Conservation (phyloP, 2,113 vertebrate species). For the Dipodomys merriami region DNA sequence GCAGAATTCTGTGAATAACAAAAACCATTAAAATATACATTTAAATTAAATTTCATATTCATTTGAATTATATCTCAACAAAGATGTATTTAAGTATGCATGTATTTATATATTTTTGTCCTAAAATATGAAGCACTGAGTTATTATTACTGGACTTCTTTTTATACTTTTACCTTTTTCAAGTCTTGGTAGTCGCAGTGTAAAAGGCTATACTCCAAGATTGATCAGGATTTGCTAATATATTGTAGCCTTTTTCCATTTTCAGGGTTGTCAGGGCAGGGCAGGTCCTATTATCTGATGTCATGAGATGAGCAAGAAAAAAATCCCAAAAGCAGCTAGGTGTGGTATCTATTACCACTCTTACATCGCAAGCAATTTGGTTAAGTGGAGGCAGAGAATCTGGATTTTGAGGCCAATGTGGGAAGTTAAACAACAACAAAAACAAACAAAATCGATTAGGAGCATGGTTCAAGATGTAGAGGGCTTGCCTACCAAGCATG, state of each 20-base stretch:
- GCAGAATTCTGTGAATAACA: not conserved
- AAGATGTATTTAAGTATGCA: not conserved
- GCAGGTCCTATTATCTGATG: not conserved
- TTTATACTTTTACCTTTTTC: not conserved
- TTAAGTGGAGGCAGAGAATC: too few relatives aligned
- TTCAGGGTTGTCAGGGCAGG: conserved; percentile 6
- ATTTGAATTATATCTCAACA: conserved; percentile 11
- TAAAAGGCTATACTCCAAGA: not conserved
- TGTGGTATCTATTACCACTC: too few relatives aligned
- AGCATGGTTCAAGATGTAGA: too few relatives aligned
- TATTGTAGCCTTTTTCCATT: not conserved
- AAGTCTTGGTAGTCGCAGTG: not conserved
- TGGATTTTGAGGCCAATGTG: too few relatives aligned
- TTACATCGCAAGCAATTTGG: too few relatives aligned
- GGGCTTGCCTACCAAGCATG: too few relatives aligned
- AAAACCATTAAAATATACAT: not conserved
- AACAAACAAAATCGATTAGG: too few relatives aligned
- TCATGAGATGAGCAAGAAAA: conserved; percentile 35
- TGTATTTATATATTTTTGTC: not conserved
- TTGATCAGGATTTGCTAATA: not conserved
- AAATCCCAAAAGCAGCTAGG: not conserved
- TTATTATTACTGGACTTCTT: not conserved
- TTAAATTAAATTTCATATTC: not conserved
- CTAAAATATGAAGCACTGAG: not conserved
- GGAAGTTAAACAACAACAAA: too few relatives aligned